Base-by-base conservation (phyloP, 2,888 invertebrate species). In the Sarcophaga subvicina region DNA sequence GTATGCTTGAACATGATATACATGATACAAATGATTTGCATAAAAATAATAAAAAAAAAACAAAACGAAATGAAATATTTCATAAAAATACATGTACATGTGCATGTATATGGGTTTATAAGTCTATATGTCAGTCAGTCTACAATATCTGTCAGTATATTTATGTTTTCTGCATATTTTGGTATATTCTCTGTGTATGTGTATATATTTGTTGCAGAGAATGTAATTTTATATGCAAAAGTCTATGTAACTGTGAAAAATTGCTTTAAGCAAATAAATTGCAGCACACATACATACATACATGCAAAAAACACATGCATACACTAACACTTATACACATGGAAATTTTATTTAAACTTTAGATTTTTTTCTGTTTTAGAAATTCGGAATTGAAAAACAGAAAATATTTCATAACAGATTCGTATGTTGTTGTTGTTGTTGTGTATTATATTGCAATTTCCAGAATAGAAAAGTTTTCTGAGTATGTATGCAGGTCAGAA, bases 21-120 rank as follows among this genome's bases (percentile, higher is more conserved):
- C 10, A 37, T 81, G 81, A 59, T 79, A 78, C 73, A 87, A 70
- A 81, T 10, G 37, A 86, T 86, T 86, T 86, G 60, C 80, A 78
- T 86, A 83, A 37, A 37, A 37, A 37, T 8, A 37, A 80, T 83
- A 63, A 8, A 59, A 49, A 62, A 72, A 59, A 49, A 72, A 59
- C 37, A 62, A 80, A 80, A 12, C 22, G 10, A 37, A 37, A 0
- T 37, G 37, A 37, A 37, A 37, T 37, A 37, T 37, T 37, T 37
- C 37, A 66, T n/a, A 14, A 59, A 59, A 59, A 59, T 6, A 37
- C 4, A 20, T 66, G 25, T 27, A 2, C 25, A 27, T 27, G 8
- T 37, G 37, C 37, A 2, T 37, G 37, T 37, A 37, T 37, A 37
- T 37, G 37, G 37, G 37, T 37, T 37, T 37, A 37, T 37, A 37